Percentiles rank a stretch among this genome's conserved stretches.
Evolutionary conservation across 2,113 vertebrate species (phyloP).

Genomic region (Dolichallabes microphthalmus): DNA sequence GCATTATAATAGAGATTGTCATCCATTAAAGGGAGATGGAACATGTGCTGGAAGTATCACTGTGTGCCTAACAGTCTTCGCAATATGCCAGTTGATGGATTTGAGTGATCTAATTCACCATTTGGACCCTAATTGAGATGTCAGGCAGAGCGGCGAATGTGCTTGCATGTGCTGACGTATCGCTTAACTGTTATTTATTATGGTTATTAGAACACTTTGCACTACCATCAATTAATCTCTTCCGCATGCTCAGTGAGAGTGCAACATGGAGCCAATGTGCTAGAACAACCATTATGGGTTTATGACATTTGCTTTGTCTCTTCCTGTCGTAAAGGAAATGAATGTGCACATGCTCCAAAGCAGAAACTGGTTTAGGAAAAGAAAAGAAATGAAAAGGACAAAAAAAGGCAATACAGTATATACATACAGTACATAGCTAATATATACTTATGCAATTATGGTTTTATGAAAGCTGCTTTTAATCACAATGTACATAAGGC

Average conservation of each 20-base stretch:
- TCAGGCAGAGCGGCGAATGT: conserved; percentile 28
- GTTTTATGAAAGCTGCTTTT: not conserved
- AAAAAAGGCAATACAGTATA: not conserved
- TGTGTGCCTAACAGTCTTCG: conserved; percentile 2
- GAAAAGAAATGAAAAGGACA: not conserved
- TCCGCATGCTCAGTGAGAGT: conserved; percentile 30
- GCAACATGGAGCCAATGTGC: conserved; percentile 39
- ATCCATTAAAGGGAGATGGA: conserved; percentile 24
- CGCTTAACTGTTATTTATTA: conserved; percentile 48
- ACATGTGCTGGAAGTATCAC: conserved; percentile 12
- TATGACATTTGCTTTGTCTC: conserved; percentile 33
- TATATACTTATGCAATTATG: not conserved
- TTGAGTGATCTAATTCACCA: conserved; percentile 32
- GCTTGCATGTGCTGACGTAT: conserved; percentile 30
- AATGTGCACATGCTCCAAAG: not conserved
- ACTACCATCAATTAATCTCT: conserved; percentile 41
- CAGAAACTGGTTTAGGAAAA: not conserved
- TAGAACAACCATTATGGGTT: conserved; percentile 35
- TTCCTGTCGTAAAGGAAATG: conserved; percentile 25
- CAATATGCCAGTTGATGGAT: conserved; percentile 31
- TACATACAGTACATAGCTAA: not conserved
- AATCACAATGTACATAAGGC: not conserved
- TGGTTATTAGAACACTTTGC: conserved; percentile 43
- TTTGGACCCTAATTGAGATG: conserved; percentile 46
- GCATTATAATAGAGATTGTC: not conserved